Evolutionary conservation across 1,140 invertebrate genomes (phyloP), one percentile per base, ranked within the genome.

Genomic region (Aphelenchoides fujianensis): DNA sequence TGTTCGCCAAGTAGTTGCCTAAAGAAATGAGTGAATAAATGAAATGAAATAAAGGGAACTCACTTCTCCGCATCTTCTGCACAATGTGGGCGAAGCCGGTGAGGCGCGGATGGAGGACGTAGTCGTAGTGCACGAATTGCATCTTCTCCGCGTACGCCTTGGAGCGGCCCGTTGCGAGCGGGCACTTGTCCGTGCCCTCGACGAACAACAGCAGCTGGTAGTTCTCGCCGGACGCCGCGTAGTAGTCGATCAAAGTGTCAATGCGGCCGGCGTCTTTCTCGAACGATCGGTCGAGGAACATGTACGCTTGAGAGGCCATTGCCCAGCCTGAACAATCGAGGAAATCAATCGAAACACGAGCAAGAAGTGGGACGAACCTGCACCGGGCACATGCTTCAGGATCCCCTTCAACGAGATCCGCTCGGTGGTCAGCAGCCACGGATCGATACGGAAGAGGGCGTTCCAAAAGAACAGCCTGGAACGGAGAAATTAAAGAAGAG

Each of bases 381-480:
- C 88, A 63, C 91, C 91, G 5, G 91, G 92, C 72, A 92, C 87
- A 75, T 89, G 88, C 83, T 90, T 89, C 52, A 94, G 89, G 36
- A 89, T 89, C 78, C 91, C 90, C 82, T 94, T 94, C 1, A 94
- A 86, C 66, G 93, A 89, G 78, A 93, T 92, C 82, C 92, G 92
- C 19, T 90, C 87, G 36, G 88, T 87, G 74, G 90, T 89, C 32
- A 86, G 80, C 9, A 86, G 85, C 41, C 88, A 87, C 79, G 89
- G 82, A 23, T 90, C 89, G 9, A 89, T 90, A 83, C 92, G 90
- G 74, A 91, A 91, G 83, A 93, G 88, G 27, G 89, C 91, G 36
- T 90, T 90, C 91, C 92, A 94, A 28, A 92, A 86, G 84, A 92
- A 94, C 80, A 94, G 91, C 92, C 92, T 48, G 41, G 23, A 48